phyloP scores from a whole-genome alignment of 2,797 vertebrate species.

The Peromyscus melanophrys region DNA sequence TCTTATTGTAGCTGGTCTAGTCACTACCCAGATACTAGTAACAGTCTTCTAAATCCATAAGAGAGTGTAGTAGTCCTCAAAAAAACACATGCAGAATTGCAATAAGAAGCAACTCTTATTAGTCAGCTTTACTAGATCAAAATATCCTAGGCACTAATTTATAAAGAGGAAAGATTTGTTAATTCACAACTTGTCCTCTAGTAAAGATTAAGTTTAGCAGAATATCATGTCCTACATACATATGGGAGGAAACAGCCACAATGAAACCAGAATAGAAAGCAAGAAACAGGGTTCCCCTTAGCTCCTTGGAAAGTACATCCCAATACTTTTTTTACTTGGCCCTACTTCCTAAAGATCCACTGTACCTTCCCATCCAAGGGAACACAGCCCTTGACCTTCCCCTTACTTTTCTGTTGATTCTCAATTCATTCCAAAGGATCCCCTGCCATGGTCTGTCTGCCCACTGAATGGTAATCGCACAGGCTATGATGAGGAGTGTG shows the following conservation, averaged over 20 bases:
- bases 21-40: not conserved
- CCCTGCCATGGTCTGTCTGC: constrained; percentile 95
- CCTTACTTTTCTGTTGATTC: not conserved
- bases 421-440: constrained; percentile 87
- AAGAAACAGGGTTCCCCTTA: not conserved
- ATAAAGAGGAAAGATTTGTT: not conserved
- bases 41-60: not conserved
- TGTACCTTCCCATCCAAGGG: not conserved
- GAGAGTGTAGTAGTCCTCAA: not conserved
- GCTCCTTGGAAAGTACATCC: not conserved
- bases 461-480: constrained; percentile 93
- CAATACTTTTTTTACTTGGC: not conserved
- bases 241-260: not conserved
- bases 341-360: not conserved
- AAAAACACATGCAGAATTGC: not conserved
- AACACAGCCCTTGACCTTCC: not conserved
- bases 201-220: not conserved
- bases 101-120: not conserved
- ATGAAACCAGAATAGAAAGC: not conserved
- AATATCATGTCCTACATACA: too few species aligned
- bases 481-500: constrained; percentile 93
- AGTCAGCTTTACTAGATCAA: not conserved
- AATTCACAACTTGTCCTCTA: not conserved
- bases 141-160: not conserved
- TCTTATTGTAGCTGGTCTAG: rapidly evolving